phyloP scores from a whole-genome alignment of 2,888 invertebrate genomes.

The Drosophila prostipennis region DNA sequence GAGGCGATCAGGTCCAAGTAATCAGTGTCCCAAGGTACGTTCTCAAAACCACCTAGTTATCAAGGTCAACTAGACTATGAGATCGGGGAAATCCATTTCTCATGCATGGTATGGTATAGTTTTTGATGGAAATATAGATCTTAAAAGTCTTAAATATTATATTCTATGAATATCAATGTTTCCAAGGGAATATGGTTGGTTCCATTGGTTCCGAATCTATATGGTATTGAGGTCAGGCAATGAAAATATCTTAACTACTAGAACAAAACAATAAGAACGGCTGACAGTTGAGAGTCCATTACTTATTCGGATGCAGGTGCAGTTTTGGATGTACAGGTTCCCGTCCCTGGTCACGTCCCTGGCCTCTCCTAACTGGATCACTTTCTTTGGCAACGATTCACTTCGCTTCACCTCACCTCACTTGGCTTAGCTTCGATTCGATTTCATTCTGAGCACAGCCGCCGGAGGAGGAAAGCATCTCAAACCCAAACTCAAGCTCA shows the following conservation, averaged over 20 bases:
- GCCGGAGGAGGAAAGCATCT: conserved; percentile 29
- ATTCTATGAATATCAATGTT: no score
- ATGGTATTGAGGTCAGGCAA: not conserved
- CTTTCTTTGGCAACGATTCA: conserved; percentile 40
- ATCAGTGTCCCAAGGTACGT: conserved; percentile 77
- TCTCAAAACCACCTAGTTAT: no score
- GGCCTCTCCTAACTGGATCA: conserved; percentile 40
- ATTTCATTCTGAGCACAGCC: conserved; percentile 43
- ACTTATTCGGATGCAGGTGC: conserved; percentile 17
- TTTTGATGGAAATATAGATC: not conserved
- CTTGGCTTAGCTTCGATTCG: conserved; percentile 25
- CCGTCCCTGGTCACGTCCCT: conserved; percentile 42
- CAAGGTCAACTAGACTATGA: not conserved
- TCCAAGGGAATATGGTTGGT: no score
- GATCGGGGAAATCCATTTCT: no score
- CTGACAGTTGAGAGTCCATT: not conserved
- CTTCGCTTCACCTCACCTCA: not conserved
- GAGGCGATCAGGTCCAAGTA: conserved; percentile 75
- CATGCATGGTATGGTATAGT: not conserved
- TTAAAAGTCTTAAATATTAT: no score
- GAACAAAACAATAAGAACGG: not conserved
- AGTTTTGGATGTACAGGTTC: conserved; percentile 5
- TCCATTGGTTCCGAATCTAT: not conserved
- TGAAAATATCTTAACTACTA: not conserved
- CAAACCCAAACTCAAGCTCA: conserved; percentile 1